Base-by-base conservation (phyloP, 2,888 invertebrate genomes). In the Syrphus vitripennis region DNA sequence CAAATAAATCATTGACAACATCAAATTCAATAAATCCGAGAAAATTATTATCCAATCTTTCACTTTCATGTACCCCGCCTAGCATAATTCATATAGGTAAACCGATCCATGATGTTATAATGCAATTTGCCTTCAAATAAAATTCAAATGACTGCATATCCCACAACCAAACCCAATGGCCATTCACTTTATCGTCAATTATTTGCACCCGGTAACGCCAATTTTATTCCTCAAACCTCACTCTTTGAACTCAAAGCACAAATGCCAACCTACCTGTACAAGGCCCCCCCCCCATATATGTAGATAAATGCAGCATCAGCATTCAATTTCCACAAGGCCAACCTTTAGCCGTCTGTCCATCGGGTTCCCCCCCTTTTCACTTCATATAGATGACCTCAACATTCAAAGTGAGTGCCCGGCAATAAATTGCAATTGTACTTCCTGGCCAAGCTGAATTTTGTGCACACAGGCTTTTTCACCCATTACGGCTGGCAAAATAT, bases 391-490 rank as follows among this genome's bases (percentile, higher is more conserved):
- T 40, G 70, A 83, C 81, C 76, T 74, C 80, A 76, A 81, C 83
- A 70, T 61, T 71, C 81, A 76, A 50, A 67, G 65, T 77, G 81
- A 74, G 82, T 74, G 69, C 69, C 76, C 55, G 82, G 86, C 86
- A 86, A 86, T 86, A 86, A 86, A 86, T 86, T 86, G 86, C 86
- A 86, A 82, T 86, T 78, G 86, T 86, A 82, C 77, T 82, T 86
- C 86, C 86, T 77, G 81, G 55, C 84, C 12, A 53, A 37, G 40
- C 50, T 53, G 70, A 70, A 76, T 86, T 81, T 86, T 81, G 71
- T 86, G 86, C 82, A 82, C 82, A 77, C 77, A 74, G 86, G 74
- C 86, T 74, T 78, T 86, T 86, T 53, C 71, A 24, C 48, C 77
- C 86, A 78, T 86, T 82, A 86, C 72, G 72, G 70, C 69, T 70